Evolutionary conservation across 2,888 invertebrate genomes (phyloP).

Genomic region (Electrophaes corylata): DNA sequence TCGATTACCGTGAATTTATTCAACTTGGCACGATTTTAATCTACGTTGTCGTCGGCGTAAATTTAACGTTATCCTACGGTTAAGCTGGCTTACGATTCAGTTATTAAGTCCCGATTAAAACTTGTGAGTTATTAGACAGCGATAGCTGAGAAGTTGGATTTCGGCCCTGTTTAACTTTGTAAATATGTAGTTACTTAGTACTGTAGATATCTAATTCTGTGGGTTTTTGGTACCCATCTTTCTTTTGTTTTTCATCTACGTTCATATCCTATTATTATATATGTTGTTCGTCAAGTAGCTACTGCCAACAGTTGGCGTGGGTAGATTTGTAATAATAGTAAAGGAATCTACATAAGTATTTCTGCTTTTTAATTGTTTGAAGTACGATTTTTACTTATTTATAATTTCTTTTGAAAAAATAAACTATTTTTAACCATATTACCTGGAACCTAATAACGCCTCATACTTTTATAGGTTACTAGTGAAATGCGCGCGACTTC

Average conservation of each 20-base stretch:
- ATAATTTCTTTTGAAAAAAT: no score
- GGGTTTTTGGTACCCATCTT: not conserved
- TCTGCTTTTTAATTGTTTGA: no score
- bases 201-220: not conserved
- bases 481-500: no score
- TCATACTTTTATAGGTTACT: no score
- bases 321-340: no score
- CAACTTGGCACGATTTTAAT: slow-evolving; percentile 41
- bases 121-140: slow-evolving; percentile 39
- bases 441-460: no score
- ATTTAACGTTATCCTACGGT: slow-evolving; percentile 36
- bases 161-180: slow-evolving; percentile 8
- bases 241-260: not conserved
- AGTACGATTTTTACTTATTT: no score
- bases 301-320: no score
- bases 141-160: slow-evolving; percentile 29
- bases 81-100: slow-evolving; percentile 40
- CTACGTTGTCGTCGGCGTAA: slow-evolving; percentile 35
- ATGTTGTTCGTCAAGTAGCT: no score
- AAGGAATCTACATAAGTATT: no score
- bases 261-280: no score
- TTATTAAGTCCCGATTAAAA: slow-evolving; percentile 44
- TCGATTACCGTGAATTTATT: slow-evolving; percentile 35
- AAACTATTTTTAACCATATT: no score
- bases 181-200: not conserved